Conservation (phyloP, 2,113 vertebrate species). For the Labeo rohita region DNA sequence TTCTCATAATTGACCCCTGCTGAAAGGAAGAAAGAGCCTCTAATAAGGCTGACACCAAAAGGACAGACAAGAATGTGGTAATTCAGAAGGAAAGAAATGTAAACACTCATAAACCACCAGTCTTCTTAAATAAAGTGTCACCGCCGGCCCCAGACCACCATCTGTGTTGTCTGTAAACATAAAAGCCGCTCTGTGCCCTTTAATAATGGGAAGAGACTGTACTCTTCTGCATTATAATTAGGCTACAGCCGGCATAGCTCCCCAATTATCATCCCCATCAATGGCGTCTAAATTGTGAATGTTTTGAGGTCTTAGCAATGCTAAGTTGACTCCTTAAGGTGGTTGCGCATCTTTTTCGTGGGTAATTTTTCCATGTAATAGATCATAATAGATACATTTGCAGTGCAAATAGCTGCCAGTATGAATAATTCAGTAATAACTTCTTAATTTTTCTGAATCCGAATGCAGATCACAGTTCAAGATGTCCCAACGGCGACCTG, state of each 20-base stretch:
- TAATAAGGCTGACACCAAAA: constrained; percentile 13
- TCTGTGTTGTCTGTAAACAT: constrained; percentile 58
- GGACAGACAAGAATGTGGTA: constrained; percentile 36
- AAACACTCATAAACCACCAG: constrained; percentile 16
- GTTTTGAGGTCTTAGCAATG: not conserved
- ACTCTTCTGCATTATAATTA: constrained; percentile 43
- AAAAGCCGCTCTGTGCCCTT: constrained; percentile 43
- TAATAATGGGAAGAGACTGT: constrained; percentile 45
- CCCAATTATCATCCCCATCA: not conserved
- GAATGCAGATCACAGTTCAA: constrained; percentile 78
- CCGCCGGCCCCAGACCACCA: constrained; percentile 28
- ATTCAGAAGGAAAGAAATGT: constrained; percentile 16
- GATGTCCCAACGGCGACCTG: constrained; percentile 81
- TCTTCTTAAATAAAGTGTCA: constrained; percentile 21
- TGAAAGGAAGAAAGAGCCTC: constrained; percentile 11
- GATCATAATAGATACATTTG: not conserved
- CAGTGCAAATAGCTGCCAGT: not conserved
- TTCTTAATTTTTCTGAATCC: constrained; percentile 10
- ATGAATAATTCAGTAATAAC: constrained; percentile 2
- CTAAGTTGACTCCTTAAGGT: not conserved
- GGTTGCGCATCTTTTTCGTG: not conserved
- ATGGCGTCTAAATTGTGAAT: not conserved
- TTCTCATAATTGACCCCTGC: constrained; percentile 10
- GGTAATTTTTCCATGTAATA: not conserved
- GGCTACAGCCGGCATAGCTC: not conserved